A percentile compares a stretch with the other conserved stretches of the same genome.
phyloP scores from a whole-genome alignment of 2,797 vertebrate species.

The Ceryle rudis region DNA sequence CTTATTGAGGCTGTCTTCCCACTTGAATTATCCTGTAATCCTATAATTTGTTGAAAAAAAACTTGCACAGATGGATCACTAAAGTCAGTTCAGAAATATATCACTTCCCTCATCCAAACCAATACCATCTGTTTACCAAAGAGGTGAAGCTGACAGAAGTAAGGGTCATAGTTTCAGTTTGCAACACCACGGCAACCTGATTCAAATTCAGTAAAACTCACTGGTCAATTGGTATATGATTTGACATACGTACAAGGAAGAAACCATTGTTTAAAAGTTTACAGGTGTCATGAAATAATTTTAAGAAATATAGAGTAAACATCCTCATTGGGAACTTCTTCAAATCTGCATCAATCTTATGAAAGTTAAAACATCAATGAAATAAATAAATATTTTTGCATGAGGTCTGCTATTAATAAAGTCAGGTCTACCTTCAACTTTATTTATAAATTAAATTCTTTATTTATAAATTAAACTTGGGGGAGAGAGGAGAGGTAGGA shows the following conservation, averaged over 20 bases:
- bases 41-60: background rate
- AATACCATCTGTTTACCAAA: background rate
- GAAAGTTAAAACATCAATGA: background rate
- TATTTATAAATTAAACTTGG: background rate
- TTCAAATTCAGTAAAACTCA: background rate
- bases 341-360: background rate
- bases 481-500: background rate
- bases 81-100: background rate
- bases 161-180: background rate
- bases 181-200: background rate
- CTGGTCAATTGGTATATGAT: background rate
- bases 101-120: background rate
- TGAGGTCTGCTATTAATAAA: background rate
- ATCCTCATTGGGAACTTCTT: background rate
- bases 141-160: background rate
- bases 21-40: background rate
- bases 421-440: fast-evolving
- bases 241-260: background rate
- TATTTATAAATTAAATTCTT: background rate
- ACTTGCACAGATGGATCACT: background rate
- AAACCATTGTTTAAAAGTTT: background rate
- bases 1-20: background rate
- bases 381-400: background rate
- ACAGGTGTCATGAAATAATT: background rate
- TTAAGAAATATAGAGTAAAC: background rate